Evolutionary conservation across 2,888 invertebrate species (phyloP).

Genomic region (Trachelus troglodyta): DNA sequence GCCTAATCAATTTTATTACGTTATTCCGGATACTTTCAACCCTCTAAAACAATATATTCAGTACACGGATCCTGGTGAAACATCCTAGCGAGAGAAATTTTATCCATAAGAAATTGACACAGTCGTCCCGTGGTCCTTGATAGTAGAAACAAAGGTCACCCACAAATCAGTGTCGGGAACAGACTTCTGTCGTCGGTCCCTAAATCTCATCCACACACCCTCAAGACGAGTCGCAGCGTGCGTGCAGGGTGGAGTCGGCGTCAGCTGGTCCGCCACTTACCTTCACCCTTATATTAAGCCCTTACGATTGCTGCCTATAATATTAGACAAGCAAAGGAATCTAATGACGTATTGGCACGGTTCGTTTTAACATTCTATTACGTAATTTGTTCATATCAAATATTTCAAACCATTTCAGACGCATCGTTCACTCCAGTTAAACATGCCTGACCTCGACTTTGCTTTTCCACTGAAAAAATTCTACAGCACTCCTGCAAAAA

Average conservation of each 20-base stretch:
- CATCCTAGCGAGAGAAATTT: background rate
- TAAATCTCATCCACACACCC: slow-evolving; percentile 66
- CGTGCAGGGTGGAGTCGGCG: slow-evolving; percentile 64
- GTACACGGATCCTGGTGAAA: too few species aligned
- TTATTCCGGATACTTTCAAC: background rate
- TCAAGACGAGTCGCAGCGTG: slow-evolving; percentile 65
- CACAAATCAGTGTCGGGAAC: slow-evolving; percentile 66
- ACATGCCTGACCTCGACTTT: background rate
- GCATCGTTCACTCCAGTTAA: background rate
- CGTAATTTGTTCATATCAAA: slow-evolving; percentile 34
- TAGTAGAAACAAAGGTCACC: slow-evolving; percentile 65
- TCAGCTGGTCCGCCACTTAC: slow-evolving; percentile 72
- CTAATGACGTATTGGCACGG: slow-evolving; percentile 58
- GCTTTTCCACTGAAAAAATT: background rate
- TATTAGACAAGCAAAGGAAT: slow-evolving; percentile 63
- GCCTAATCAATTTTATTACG: background rate
- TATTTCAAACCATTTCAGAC: background rate
- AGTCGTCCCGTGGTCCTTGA: slow-evolving; percentile 23
- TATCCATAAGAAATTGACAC: background rate
- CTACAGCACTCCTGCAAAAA: background rate
- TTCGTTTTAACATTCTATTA: background rate
- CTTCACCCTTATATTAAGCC: slow-evolving; percentile 67
- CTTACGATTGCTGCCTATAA: slow-evolving; percentile 65
- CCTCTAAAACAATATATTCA: background rate
- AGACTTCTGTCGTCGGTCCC: slow-evolving; percentile 64